Percentiles rank a stretch among this genome's conserved stretches.
Evolutionary conservation across 2,888 invertebrate species (phyloP).

Genomic region (Abrostola triplasia): DNA sequence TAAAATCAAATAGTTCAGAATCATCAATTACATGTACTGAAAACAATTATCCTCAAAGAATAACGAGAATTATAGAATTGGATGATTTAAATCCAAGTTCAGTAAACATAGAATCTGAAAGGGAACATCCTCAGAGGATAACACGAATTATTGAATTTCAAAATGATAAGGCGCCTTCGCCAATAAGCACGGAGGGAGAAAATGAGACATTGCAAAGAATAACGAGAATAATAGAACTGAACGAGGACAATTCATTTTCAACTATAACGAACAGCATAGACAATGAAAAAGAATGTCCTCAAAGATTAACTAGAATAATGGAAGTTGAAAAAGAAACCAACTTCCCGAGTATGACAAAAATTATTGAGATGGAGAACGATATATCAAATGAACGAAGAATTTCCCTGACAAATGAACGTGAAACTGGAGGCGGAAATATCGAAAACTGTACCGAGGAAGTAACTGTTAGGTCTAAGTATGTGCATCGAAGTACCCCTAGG

Average conservation of each 20-base stretch:
- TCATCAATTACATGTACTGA: conserved; percentile 59
- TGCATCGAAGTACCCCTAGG: conserved; percentile 81
- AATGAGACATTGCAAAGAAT: conserved; percentile 78
- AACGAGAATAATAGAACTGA: conserved; percentile 80
- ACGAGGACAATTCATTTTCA: conserved; percentile 80
- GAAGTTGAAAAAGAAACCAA: conserved; percentile 80
- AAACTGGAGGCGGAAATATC: conserved; percentile 79
- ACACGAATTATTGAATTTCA: conserved; percentile 84
- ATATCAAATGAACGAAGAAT: conserved; percentile 85
- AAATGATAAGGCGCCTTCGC: conserved; percentile 71
- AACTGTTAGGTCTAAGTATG: conserved; percentile 76
- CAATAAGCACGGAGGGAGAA: conserved; percentile 69
- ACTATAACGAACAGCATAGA: conserved; percentile 75
- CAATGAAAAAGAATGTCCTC: conserved; percentile 72
- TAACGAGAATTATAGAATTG: conserved; percentile 84
- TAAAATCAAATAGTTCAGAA: conserved; percentile 56
- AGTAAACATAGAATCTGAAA: conserved; percentile 72
- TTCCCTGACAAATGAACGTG: conserved; percentile 84
- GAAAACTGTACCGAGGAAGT: conserved; percentile 77
- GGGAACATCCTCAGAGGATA: conserved; percentile 79
- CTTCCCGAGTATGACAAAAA: conserved; percentile 85
- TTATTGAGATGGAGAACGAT: conserved; percentile 87
- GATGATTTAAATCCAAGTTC: conserved; percentile 73
- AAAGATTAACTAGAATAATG: conserved; percentile 78
- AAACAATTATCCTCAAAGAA: conserved; percentile 75